phyloP scores from a whole-genome alignment of 1,140 invertebrate species.

The Cheumatopsyche charites region DNA sequence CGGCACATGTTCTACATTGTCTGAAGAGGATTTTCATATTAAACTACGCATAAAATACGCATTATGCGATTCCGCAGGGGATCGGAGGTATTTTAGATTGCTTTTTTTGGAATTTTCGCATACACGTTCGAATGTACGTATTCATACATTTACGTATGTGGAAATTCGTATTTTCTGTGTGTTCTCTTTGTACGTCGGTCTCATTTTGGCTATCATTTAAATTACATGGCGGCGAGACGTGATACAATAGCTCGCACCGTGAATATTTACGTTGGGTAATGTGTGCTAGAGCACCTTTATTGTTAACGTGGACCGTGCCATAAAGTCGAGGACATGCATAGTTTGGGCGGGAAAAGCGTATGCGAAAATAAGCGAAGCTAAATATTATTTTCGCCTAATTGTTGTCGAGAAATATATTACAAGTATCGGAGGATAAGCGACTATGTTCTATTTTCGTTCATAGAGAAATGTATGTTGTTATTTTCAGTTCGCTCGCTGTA shows the following conservation, averaged over 20 bases:
- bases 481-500: no score
- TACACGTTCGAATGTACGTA: no score
- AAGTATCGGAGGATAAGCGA: no score
- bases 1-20: slow-evolving; percentile 5
- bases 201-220: slow-evolving; percentile 37
- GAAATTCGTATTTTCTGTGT: slow-evolving; percentile 4
- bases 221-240: slow-evolving; percentile 30
- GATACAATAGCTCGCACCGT: slow-evolving; percentile 18
- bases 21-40: slow-evolving; percentile 13
- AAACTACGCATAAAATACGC: slow-evolving; percentile 4
- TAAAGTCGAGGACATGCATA: no score
- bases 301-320: neutral
- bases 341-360: neutral
- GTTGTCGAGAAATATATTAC: no score
- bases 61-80: neutral
- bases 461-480: no score
- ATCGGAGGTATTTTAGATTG: neutral
- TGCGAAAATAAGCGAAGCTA: neutral
- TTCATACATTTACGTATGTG: slow-evolving; percentile 25
- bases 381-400: neutral
- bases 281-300: neutral
- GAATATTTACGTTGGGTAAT: slow-evolving; percentile 3
- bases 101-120: slow-evolving; percentile 28
- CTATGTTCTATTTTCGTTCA: no score
- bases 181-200: slow-evolving; percentile 3